phyloP scores from a whole-genome alignment of 2,888 invertebrate genomes.

The Palloptera scutellata region DNA sequence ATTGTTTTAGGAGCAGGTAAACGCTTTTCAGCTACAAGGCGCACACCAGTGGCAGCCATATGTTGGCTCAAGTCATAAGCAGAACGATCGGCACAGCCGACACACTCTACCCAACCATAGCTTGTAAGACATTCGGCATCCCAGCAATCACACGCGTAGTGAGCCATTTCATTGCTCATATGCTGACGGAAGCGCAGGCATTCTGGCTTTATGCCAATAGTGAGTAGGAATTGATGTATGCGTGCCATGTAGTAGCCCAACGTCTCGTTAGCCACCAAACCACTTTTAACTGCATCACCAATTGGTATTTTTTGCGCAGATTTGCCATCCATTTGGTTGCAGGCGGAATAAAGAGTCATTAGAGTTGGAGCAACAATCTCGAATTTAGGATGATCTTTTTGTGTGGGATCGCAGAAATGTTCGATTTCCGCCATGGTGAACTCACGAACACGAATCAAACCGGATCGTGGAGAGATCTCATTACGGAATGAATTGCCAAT shows the following conservation, averaged over 20 bases:
- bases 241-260: slow-evolving; percentile 97
- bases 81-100: slow-evolving; percentile 98
- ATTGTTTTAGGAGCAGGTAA: slow-evolving; percentile 82
- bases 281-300: slow-evolving; percentile 83
- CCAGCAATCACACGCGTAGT: slow-evolving; percentile 99
- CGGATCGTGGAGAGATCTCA: slow-evolving; percentile 98
- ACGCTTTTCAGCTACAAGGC: slow-evolving; percentile 91
- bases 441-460: slow-evolving; percentile 93
- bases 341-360: slow-evolving; percentile 90
- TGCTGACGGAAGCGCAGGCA: slow-evolving; percentile 96
- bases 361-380: slow-evolving; percentile 75
- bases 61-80: slow-evolving; percentile 97
- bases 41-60: slow-evolving; percentile 89
- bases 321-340: slow-evolving; percentile 97
- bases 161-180: slow-evolving; percentile 99
- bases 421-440: slow-evolving; percentile 99
- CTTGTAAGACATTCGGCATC: slow-evolving; percentile 98
- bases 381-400: slow-evolving; percentile 93
- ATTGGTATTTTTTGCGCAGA: slow-evolving; percentile 80
- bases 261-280: slow-evolving; percentile 94
- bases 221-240: slow-evolving; percentile 87
- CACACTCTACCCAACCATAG: slow-evolving; percentile 99
- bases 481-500: slow-evolving; percentile 98
- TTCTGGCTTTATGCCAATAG: slow-evolving; percentile 85
- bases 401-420: slow-evolving; percentile 94